Conservation (phyloP, 1,140 invertebrate genomes). For the Dysdera silvatica region DNA sequence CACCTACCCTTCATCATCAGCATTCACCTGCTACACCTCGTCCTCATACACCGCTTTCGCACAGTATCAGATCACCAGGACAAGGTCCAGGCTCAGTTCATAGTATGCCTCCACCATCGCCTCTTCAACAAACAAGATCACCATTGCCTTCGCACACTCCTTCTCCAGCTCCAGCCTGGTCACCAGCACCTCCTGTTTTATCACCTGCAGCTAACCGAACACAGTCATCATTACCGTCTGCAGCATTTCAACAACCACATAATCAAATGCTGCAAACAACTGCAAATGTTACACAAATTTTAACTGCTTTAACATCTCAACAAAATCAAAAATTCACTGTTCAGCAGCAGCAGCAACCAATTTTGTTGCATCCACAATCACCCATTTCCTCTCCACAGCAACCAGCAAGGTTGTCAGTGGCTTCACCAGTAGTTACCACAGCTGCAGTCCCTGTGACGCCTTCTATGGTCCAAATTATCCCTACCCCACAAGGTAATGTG, state of each 20-base stretch:
- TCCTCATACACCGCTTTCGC: slow-evolving; percentile 31
- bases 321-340: slow-evolving; percentile 3
- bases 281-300: slow-evolving; percentile 17
- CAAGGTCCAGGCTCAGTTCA: slow-evolving; percentile 24
- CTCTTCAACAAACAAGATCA: slow-evolving; percentile 28
- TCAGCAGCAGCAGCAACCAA: slow-evolving; percentile 8
- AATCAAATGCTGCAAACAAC: slow-evolving; percentile 24
- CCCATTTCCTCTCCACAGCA: slow-evolving; percentile 6
- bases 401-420: neutral
- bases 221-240: slow-evolving; percentile 4
- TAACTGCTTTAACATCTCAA: slow-evolving; percentile 19
- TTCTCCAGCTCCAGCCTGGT: slow-evolving; percentile 23
- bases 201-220: slow-evolving; percentile 19
- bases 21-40: slow-evolving; percentile 29
- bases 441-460: slow-evolving; percentile 8
- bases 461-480: slow-evolving; percentile 28
- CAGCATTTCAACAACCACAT: slow-evolving; percentile 24
- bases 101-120: slow-evolving; percentile 30
- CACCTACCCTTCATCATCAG: slow-evolving; percentile 27
- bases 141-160: slow-evolving; percentile 21
- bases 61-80: slow-evolving; percentile 17
- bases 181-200: slow-evolving; percentile 21
- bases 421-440: slow-evolving; percentile 8
- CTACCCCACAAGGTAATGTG: slow-evolving; percentile 19
- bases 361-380: slow-evolving; percentile 2